Percentiles rank a stretch among this genome's conserved stretches.
Conservation (phyloP, 2,113 vertebrate species). For the Bothrops jararaca region DNA sequence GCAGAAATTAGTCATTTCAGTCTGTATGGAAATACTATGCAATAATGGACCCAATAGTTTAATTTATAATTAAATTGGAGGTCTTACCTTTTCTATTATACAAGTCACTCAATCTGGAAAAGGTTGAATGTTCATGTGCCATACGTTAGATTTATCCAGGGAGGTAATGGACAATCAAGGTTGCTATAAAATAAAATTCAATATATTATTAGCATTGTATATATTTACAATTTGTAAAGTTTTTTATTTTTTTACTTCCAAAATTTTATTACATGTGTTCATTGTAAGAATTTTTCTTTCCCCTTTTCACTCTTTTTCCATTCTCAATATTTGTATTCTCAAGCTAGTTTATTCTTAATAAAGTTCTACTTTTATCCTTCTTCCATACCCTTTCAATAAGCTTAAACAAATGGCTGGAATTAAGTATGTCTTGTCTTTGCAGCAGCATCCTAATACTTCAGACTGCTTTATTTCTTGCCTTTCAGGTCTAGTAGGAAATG, state of each 20-base stretch:
- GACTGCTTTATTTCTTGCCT: background rate
- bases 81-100: slow-evolving; percentile 70
- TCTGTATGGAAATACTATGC: background rate
- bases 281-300: background rate
- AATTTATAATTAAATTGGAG: background rate
- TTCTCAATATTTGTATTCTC: background rate
- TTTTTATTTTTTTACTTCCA: background rate
- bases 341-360: background rate
- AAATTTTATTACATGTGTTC: background rate
- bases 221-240: background rate
- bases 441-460: background rate
- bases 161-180: slow-evolving; percentile 31
- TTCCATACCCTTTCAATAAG: background rate
- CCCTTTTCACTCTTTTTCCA: too few relatives aligned
- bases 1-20: background rate
- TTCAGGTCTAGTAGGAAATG: background rate
- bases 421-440: background rate
- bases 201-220: background rate
- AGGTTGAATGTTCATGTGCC: slow-evolving; percentile 77
- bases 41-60: background rate
- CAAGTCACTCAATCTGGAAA: slow-evolving; percentile 81
- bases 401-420: background rate
- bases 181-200: slow-evolving; percentile 53
- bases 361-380: background rate
- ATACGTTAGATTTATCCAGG: slow-evolving; percentile 69